Evolutionary conservation across 2,888 invertebrate genomes (phyloP).

Genomic region (Drosophila paucipuncta): DNA sequence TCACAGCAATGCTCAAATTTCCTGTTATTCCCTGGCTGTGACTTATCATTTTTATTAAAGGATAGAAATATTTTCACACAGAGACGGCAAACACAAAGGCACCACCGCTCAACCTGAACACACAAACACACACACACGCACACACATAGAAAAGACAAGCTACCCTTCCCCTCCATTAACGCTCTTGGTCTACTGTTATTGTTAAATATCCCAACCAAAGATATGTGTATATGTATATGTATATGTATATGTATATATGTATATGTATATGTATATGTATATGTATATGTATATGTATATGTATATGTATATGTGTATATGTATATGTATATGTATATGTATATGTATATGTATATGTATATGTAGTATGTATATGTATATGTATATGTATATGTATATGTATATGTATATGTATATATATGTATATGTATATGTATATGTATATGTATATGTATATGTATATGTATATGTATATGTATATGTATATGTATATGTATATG

Average conservation of each 20-base stretch:
- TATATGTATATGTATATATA: constrained; percentile 13
- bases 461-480: too few species aligned
- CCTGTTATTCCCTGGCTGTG: constrained; percentile 55
- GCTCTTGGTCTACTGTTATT: constrained; percentile 34
- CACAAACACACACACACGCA: background rate
- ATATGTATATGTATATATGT: background rate
- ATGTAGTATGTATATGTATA: background rate
- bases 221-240: constrained; percentile 30
- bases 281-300: too few species aligned
- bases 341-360: too few species aligned
- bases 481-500: too few species aligned
- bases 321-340: too few species aligned
- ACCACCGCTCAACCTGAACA: background rate
- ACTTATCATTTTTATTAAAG: constrained; percentile 69
- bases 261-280: background rate
- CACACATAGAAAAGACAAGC: background rate
- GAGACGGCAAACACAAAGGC: constrained; percentile 52
- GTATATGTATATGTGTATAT: too few species aligned
- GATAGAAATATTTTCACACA: constrained; percentile 63
- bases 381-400: constrained; percentile 4
- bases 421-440: background rate
- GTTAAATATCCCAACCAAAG: constrained; percentile 49
- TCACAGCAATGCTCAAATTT: constrained; percentile 27
- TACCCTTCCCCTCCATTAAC: background rate
- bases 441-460: too few species aligned